phyloP scores from a whole-genome alignment of 2,797 vertebrate genomes.

The Rallus crepitans region DNA sequence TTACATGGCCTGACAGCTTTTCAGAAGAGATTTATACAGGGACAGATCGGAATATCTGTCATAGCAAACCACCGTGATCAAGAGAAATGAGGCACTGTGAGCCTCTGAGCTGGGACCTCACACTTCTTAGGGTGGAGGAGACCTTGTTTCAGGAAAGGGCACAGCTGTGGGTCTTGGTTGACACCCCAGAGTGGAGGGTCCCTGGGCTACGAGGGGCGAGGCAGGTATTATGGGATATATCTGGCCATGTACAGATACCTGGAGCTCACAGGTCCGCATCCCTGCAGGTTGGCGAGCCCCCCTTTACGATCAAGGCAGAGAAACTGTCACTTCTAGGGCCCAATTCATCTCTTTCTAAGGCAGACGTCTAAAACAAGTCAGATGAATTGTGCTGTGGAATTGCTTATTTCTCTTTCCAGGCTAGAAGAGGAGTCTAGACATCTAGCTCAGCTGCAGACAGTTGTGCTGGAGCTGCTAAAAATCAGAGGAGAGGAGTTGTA shows the following conservation, averaged over 20 bases:
- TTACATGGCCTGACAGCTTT: slow-evolving; percentile 61
- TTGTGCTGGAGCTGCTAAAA: not conserved
- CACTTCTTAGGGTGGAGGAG: not conserved
- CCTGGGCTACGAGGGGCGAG: not conserved
- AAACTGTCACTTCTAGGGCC: slow-evolving; percentile 13
- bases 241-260: not conserved
- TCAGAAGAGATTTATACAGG: slow-evolving; percentile 70
- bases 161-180: rapidly evolving
- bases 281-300: not conserved
- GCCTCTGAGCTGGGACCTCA: not conserved
- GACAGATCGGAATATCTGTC: slow-evolving; percentile 49
- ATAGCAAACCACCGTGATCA: slow-evolving; percentile 12
- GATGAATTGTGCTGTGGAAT: slow-evolving; percentile 25
- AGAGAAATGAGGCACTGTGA: not conserved
- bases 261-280: not conserved
- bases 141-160: not conserved
- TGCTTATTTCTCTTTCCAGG: slow-evolving; percentile 26
- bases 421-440: not conserved
- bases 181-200: not conserved
- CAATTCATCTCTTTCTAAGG: slow-evolving; percentile 25
- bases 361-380: not conserved
- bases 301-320: not conserved
- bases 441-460: not conserved
- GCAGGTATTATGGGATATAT: not conserved
- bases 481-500: not conserved